A percentile compares a stretch with the other conserved stretches of the same genome.
phyloP scores from a whole-genome alignment of 2,888 invertebrate species.

The Taphrorychus bicolor region DNA sequence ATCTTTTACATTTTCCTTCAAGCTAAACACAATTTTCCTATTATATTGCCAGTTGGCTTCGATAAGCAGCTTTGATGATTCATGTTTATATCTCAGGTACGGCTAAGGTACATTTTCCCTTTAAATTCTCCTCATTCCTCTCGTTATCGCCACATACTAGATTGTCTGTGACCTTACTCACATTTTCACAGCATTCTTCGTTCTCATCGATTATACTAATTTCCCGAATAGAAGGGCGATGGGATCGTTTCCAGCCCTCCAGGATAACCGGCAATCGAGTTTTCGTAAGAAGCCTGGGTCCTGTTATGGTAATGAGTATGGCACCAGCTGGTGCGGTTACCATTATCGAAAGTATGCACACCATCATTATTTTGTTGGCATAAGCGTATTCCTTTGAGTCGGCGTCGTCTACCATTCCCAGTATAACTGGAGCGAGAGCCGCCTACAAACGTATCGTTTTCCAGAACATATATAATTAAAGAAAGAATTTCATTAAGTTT shows the following conservation, averaged over 20 bases:
- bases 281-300: slow-evolving; percentile 80
- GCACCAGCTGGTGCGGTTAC: slow-evolving; percentile 86
- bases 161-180: not conserved
- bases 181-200: slow-evolving; percentile 64
- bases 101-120: not conserved
- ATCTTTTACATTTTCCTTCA: too few species aligned
- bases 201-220: slow-evolving; percentile 88
- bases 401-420: slow-evolving; percentile 62
- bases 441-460: slow-evolving; percentile 62
- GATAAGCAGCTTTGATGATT: too few species aligned
- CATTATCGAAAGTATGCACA: slow-evolving; percentile 82
- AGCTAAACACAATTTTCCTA: too few species aligned
- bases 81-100: not conserved
- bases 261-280: slow-evolving; percentile 68
- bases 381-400: slow-evolving; percentile 61
- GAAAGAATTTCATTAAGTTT: not conserved
- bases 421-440: slow-evolving; percentile 79
- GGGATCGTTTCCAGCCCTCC: slow-evolving; percentile 82
- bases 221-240: slow-evolving; percentile 78
- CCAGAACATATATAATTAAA: not conserved
- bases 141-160: not conserved
- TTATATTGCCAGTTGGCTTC: too few species aligned
- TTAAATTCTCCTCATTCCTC: not conserved
- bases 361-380: slow-evolving; percentile 75
- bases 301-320: slow-evolving; percentile 80